These are phyloP conservation scores for Leptinotarsa lineolata DNA, from an alignment of 1,140 invertebrate species.

Conservation along the genomic window DNA sequence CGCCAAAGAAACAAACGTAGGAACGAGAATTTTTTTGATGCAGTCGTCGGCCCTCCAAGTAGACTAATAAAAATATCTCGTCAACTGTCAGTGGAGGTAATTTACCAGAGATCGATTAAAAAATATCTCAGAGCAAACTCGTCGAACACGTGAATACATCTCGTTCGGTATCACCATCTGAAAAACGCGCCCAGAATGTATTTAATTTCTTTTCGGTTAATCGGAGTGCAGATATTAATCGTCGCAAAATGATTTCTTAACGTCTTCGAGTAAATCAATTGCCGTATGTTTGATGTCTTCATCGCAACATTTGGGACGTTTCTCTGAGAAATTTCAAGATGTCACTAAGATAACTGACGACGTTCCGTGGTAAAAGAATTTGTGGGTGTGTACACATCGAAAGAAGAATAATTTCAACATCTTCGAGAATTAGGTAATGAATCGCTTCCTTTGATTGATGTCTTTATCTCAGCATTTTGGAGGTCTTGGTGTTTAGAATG, in stretches of 20 bases:
- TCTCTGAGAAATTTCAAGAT: not conserved
- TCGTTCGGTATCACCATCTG: not conserved
- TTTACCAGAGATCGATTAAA: not conserved
- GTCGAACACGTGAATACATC: not conserved
- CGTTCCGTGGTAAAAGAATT: not conserved
- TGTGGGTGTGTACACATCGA: too few species aligned
- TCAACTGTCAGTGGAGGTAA: not conserved
- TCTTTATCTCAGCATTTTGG: too few species aligned
- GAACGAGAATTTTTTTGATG: not conserved
- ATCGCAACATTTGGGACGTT: constrained; percentile 5
- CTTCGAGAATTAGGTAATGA: too few species aligned
- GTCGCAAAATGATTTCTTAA: not conserved
- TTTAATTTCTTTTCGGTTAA: constrained; percentile 3
- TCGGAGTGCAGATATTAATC: constrained; percentile 2
- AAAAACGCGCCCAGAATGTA: constrained; percentile 2
- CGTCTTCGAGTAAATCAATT: not conserved
- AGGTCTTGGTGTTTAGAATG: too few species aligned
- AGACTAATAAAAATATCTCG: constrained; percentile 6
- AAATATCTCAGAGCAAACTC: not conserved
- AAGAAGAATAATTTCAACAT: too few species aligned
- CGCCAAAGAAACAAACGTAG: not conserved
- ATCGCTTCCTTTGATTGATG: too few species aligned
- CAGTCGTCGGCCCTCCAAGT: not conserved
- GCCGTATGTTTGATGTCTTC: not conserved
- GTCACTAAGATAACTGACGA: not conserved